These are phyloP conservation scores for Beris chalybata DNA, from an alignment of 2,888 invertebrate species.

Conservation along the genomic window DNA sequence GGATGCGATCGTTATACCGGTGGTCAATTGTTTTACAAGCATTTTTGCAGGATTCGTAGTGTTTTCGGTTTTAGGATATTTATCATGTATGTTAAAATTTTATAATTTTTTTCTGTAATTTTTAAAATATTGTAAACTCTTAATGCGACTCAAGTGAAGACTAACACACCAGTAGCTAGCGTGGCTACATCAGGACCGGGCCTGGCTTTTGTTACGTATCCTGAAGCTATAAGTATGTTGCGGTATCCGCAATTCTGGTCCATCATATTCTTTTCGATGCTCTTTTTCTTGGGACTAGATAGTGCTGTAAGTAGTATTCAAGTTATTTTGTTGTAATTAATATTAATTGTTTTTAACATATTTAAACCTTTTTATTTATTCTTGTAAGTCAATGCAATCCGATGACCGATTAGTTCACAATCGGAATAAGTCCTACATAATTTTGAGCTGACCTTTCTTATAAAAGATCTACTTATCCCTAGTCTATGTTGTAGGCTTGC, in stretches of 20 bases:
- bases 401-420: too few relatives aligned
- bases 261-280: slow-evolving; percentile 75
- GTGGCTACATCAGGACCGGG: slow-evolving; percentile 81
- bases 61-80: slow-evolving; percentile 76
- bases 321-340: background rate
- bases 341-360: too few relatives aligned
- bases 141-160: slow-evolving; percentile 56
- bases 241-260: slow-evolving; percentile 79
- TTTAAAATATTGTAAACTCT: background rate
- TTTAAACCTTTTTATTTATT: background rate
- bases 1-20: slow-evolving; percentile 70
- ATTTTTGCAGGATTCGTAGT: slow-evolving; percentile 80
- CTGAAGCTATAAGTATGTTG: slow-evolving; percentile 74
- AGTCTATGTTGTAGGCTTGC: too few relatives aligned
- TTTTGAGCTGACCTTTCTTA: too few relatives aligned
- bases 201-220: slow-evolving; percentile 77
- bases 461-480: too few relatives aligned
- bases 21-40: slow-evolving; percentile 74
- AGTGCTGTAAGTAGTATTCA: slow-evolving; percentile 64
- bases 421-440: too few relatives aligned
- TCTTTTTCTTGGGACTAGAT: slow-evolving; percentile 79
- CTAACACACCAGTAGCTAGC: slow-evolving; percentile 71
- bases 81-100: slow-evolving; percentile 57
- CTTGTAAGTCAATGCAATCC: too few relatives aligned
- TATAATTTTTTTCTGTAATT: background rate